These are phyloP conservation scores for Percopsis transmontana DNA, from an alignment of 2,113 vertebrate genomes.

Conservation along the genomic window DNA sequence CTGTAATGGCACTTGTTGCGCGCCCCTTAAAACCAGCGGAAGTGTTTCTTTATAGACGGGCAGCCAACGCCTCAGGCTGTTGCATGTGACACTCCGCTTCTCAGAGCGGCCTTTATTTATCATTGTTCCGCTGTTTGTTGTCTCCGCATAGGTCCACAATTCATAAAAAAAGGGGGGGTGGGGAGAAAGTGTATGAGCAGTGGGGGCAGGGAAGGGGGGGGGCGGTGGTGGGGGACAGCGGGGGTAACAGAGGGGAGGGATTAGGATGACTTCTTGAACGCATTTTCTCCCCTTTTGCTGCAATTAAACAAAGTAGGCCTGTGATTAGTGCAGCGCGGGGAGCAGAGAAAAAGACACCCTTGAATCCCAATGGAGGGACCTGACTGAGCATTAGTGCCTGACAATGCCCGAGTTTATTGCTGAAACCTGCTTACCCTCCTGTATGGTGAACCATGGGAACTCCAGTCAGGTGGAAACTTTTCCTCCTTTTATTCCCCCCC, in stretches of 20 bases:
- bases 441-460: conserved; percentile 99
- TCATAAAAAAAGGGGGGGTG: conserved; percentile 81
- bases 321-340: conserved; percentile 99
- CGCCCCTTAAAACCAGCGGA: conserved; percentile 75
- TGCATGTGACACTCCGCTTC: conserved; percentile 69
- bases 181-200: conserved; percentile 28
- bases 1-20: conserved; percentile 90
- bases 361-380: conserved; percentile 99
- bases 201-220: conserved; percentile 23
- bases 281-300: conserved; percentile 96
- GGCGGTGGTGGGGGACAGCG: conserved; percentile 58
- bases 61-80: conserved; percentile 82
- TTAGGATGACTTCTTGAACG: conserved; percentile 99
- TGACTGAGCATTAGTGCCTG: conserved; percentile 97
- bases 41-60: conserved; percentile 80
- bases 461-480: conserved; percentile 99
- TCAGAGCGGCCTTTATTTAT: conserved; percentile 89
- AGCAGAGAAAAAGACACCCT: conserved; percentile 99
- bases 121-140: conserved; percentile 91
- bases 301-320: conserved; percentile 99
- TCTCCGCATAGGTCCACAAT: conserved; percentile 89
- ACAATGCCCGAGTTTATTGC: conserved; percentile 99
- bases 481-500: conserved; percentile 82
- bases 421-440: conserved; percentile 98
- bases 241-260: conserved; percentile 80